These are phyloP conservation scores for Tanytarsus gracilentus DNA, from an alignment of 2,888 invertebrate genomes.

Conservation along the genomic window DNA sequence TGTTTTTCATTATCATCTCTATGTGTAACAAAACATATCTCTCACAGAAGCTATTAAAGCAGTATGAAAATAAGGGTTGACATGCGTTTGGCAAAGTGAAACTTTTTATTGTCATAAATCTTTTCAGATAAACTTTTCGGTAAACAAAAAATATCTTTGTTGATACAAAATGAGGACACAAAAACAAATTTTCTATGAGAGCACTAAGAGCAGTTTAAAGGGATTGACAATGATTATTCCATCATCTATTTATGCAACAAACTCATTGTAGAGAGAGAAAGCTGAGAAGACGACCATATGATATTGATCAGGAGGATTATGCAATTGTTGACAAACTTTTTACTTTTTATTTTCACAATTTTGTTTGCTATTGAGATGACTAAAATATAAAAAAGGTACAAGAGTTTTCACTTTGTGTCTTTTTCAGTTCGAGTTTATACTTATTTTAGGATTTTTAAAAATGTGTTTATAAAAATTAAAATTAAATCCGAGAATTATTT, in stretches of 20 bases:
- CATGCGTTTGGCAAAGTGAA: neutral
- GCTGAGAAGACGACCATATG: conserved; percentile 29
- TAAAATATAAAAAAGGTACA: conserved; percentile 18
- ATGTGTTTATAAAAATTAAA: no score
- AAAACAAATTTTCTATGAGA: neutral
- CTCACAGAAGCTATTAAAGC: no score
- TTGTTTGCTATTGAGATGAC: neutral
- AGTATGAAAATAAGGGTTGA: conserved; percentile 7
- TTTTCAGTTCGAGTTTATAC: no score
- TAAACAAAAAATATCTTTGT: conserved; percentile 16
- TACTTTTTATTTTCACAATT: neutral
- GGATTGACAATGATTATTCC: conserved; percentile 26
- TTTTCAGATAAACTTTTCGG: conserved; percentile 16
- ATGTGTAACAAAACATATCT: no score
- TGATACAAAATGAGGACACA: neutral
- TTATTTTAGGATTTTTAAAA: no score
- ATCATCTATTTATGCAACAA: neutral
- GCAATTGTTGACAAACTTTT: conserved; percentile 4
- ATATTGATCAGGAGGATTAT: conserved; percentile 27
- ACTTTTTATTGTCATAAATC: neutral
- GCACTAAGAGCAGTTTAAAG: neutral
- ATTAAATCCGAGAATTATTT: no score
- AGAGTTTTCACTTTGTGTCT: conserved; percentile 26
- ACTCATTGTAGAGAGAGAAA: no score
- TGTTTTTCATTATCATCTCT: no score